These are phyloP conservation scores for Odontamblyopus rebecca DNA, from an alignment of 2,797 vertebrate species.

Conservation along the genomic window DNA sequence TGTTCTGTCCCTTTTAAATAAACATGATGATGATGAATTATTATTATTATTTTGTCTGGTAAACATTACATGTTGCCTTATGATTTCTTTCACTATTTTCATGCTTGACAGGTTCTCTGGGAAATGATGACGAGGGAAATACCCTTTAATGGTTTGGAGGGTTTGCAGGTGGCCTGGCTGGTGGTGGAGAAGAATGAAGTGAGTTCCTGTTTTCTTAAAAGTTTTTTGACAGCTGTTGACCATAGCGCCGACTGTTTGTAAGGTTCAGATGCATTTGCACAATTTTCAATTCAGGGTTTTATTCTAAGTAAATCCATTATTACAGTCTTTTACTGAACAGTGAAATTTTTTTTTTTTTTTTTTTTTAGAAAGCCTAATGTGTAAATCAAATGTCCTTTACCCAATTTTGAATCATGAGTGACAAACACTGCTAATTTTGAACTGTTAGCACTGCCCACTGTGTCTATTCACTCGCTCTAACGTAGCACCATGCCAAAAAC, in stretches of 20 bases:
- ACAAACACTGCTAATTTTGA: no score
- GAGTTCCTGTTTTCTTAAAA: constrained; percentile 29
- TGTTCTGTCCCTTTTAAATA: no score
- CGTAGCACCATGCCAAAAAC: not conserved
- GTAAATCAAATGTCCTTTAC: not conserved
- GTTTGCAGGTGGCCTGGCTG: constrained; percentile 98
- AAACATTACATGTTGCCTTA: not conserved
- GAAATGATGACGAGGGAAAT: constrained; percentile 98
- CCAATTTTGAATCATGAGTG: not conserved
- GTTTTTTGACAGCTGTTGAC: not conserved
- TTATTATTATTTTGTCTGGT: not conserved
- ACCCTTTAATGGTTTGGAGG: constrained; percentile 98
- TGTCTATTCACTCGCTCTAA: not conserved
- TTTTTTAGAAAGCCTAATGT: not conserved
- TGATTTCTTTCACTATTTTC: constrained; percentile 16
- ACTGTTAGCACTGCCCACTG: no score
- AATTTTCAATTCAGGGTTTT: not conserved
- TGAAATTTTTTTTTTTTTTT: not conserved
- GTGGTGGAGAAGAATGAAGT: constrained; percentile 99
- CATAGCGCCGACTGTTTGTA: not conserved
- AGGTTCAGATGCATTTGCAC: no score
- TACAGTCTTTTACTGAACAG: not conserved
- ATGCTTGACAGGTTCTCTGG: constrained; percentile 90
- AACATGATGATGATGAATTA: no score
- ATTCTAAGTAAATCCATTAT: not conserved